A percentile compares a stretch with the other conserved stretches of the same genome.
Evolutionary conservation across 2,797 vertebrate genomes (phyloP).

Genomic region (Heteromormyrus szaboi): DNA sequence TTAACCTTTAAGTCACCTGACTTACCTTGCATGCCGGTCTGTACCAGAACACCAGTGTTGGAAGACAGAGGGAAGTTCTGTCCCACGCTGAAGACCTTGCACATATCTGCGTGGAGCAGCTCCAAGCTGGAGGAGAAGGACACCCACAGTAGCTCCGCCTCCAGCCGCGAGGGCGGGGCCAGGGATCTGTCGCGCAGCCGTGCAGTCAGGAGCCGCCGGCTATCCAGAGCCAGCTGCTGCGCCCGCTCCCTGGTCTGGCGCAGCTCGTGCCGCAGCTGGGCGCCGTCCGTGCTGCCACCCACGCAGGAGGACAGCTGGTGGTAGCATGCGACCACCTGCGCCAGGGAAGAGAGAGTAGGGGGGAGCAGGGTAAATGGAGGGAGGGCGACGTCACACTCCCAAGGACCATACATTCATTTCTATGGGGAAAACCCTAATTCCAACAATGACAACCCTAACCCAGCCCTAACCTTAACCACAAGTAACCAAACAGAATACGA

Average conservation of each 20-base stretch:
- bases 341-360: not conserved
- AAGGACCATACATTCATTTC: not conserved
- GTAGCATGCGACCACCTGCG: constrained; percentile 71
- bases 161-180: constrained; percentile 51
- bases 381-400: not conserved
- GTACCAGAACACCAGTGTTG: constrained; percentile 47
- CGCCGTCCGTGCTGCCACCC: constrained; percentile 61
- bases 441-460: not conserved
- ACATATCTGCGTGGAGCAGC: constrained; percentile 69
- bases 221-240: constrained; percentile 49
- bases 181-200: constrained; percentile 61
- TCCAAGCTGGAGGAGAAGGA: constrained; percentile 71
- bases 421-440: not conserved
- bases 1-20: not conserved
- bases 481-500: not conserved
- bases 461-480: not conserved
- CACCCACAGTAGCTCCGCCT: constrained; percentile 72
- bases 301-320: constrained; percentile 64
- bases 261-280: constrained; percentile 62
- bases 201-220: constrained; percentile 55
- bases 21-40: constrained; percentile 71
- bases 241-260: constrained; percentile 61
- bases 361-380: too few species aligned
- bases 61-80: constrained; percentile 49
- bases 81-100: constrained; percentile 63